These are phyloP conservation scores for Enhydra lutris DNA, from an alignment of 2,113 vertebrate species.

Conservation along the genomic window DNA sequence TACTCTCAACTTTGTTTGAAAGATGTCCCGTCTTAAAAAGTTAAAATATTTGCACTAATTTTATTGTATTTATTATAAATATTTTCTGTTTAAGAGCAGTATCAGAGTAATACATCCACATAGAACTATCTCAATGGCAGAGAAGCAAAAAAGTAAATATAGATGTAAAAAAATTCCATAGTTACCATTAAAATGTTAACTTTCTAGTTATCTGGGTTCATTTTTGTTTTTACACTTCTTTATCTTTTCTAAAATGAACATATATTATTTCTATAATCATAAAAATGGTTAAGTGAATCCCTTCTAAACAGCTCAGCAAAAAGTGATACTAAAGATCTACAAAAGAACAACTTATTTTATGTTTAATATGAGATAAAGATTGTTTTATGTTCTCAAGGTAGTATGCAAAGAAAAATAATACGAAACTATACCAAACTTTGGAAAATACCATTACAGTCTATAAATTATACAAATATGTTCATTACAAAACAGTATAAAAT, in stretches of 20 bases:
- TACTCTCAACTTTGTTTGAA: conserved; percentile 38
- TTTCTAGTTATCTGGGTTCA: background rate
- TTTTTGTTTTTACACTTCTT: conserved; percentile 33
- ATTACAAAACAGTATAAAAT: background rate
- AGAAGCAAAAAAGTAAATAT: background rate
- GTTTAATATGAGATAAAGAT: background rate
- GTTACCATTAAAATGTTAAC: conserved; percentile 24
- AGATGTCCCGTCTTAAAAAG: conserved; percentile 10
- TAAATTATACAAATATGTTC: conserved; percentile 25
- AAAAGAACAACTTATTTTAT: conserved; percentile 16
- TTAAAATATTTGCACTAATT: background rate
- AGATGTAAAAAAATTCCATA: background rate
- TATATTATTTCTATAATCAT: background rate
- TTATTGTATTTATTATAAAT: background rate
- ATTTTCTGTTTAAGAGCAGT: background rate
- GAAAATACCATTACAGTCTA: background rate
- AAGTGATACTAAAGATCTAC: background rate
- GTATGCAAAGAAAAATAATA: conserved; percentile 11
- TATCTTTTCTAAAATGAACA: conserved; percentile 41
- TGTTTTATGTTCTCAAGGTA: conserved; percentile 15
- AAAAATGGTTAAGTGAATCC: background rate
- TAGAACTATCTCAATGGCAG: background rate
- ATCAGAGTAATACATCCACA: conserved; percentile 7
- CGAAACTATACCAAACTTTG: conserved; percentile 15
- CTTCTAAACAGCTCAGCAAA: background rate